These are phyloP conservation scores for Clanis bilineata DNA, from an alignment of 2,888 invertebrate genomes.

Conservation along the genomic window DNA sequence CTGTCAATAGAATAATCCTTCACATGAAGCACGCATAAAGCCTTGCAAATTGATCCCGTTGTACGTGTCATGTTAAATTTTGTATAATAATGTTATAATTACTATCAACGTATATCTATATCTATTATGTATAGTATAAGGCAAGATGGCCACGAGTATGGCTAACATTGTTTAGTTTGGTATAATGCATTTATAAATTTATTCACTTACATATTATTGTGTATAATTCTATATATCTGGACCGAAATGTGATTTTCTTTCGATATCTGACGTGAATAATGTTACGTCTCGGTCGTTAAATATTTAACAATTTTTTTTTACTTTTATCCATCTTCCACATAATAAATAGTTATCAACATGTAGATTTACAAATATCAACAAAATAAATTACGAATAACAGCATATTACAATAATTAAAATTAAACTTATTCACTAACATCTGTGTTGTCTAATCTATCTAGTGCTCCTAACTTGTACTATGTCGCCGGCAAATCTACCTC, in stretches of 20 bases:
- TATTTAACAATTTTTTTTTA: constrained; percentile 75
- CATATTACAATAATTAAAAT: constrained; percentile 74
- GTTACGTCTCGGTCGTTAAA: constrained; percentile 65
- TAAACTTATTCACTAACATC: constrained; percentile 64
- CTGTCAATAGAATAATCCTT: not conserved
- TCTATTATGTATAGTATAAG: constrained; percentile 48
- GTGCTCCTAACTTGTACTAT: constrained; percentile 74
- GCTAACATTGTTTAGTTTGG: constrained; percentile 52
- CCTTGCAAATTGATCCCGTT: constrained; percentile 20
- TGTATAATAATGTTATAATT: constrained; percentile 5
- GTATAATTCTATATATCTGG: constrained; percentile 71
- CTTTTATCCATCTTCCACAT: constrained; percentile 66
- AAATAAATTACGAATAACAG: constrained; percentile 83
- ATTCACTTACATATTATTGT: constrained; percentile 66
- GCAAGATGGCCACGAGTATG: constrained; percentile 79
- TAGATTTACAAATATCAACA: constrained; percentile 83
- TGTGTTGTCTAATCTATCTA: constrained; percentile 64
- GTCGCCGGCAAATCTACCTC: constrained; percentile 50
- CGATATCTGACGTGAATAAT: constrained; percentile 44
- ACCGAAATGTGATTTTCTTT: constrained; percentile 57
- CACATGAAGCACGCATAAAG: not conserved
- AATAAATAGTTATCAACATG: constrained; percentile 82
- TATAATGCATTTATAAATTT: constrained; percentile 55
- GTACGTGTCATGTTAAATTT: constrained; percentile 1
- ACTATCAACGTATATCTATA: constrained; percentile 26